Evolutionary conservation across 2,797 vertebrate species (phyloP).

Genomic region (Lindbergichthys nudifrons): DNA sequence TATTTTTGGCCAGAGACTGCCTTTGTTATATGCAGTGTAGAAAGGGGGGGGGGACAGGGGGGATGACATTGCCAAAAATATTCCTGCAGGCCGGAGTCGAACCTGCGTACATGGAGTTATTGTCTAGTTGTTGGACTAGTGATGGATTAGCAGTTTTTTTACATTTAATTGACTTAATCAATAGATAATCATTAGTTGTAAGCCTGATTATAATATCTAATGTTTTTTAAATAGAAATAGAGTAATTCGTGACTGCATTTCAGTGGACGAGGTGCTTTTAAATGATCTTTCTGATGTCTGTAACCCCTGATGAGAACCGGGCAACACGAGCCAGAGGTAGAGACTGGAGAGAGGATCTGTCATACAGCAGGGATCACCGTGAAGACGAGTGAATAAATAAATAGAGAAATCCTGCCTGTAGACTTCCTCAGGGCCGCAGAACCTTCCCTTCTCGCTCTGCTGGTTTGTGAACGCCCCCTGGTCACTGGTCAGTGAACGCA

Average conservation of each 20-base stretch:
- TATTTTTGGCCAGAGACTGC: background rate
- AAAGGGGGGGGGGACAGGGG: too few relatives aligned
- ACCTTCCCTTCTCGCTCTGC: slow-evolving; percentile 21
- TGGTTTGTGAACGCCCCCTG: slow-evolving; percentile 21
- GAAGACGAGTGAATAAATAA: background rate
- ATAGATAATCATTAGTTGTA: background rate
- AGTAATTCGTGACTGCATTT: background rate
- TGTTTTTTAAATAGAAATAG: background rate
- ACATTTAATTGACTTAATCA: slow-evolving; percentile 2
- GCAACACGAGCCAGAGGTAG: background rate
- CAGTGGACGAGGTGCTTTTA: background rate
- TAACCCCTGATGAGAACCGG: too few relatives aligned
- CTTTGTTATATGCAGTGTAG: too few relatives aligned
- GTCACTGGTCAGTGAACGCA: slow-evolving; percentile 14
- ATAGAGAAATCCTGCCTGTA: slow-evolving; percentile 3
- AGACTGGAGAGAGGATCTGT: slow-evolving; percentile 25
- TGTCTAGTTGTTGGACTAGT: too few relatives aligned
- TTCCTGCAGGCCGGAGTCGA: too few relatives aligned
- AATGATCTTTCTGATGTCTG: background rate
- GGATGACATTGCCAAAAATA: too few relatives aligned
- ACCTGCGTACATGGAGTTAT: too few relatives aligned
- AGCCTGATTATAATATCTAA: background rate
- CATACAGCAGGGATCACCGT: slow-evolving; percentile 17
- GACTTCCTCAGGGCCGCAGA: slow-evolving; percentile 15
- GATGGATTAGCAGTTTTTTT: background rate